Percentiles rank a stretch among this genome's conserved stretches.
Conservation (phyloP, 2,113 vertebrate species). For the Archocentrus centrarchus region DNA sequence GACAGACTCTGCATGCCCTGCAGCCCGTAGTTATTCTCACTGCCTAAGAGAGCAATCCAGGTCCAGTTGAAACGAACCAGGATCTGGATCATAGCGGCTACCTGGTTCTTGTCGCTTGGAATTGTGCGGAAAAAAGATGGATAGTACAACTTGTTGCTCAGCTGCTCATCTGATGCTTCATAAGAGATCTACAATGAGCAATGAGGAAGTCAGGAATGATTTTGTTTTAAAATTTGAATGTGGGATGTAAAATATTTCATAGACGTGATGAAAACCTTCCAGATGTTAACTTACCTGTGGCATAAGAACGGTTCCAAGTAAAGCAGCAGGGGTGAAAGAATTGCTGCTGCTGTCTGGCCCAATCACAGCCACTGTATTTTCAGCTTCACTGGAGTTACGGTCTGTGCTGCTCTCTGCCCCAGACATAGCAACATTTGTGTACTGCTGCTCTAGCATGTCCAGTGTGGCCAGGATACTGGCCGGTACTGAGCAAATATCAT, state of each 20-base stretch:
- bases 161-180: slow-evolving; percentile 79
- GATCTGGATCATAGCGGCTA: slow-evolving; percentile 80
- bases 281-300: slow-evolving; percentile 79
- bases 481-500: slow-evolving; percentile 80
- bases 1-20: slow-evolving; percentile 77
- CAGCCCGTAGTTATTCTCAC: slow-evolving; percentile 83
- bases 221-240: background rate
- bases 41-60: slow-evolving; percentile 84
- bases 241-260: background rate
- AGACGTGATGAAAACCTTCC: background rate
- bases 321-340: slow-evolving; percentile 69
- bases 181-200: slow-evolving; percentile 82
- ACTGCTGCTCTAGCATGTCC: slow-evolving; percentile 75
- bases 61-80: slow-evolving; percentile 82
- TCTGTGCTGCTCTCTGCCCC: slow-evolving; percentile 3
- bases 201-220: background rate
- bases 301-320: slow-evolving; percentile 81
- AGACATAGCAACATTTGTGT: background rate
- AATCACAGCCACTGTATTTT: slow-evolving; percentile 78
- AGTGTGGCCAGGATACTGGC: slow-evolving; percentile 80
- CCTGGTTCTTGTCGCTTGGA: slow-evolving; percentile 83
- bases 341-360: slow-evolving; percentile 86
- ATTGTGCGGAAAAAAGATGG: slow-evolving; percentile 83
- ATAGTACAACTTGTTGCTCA: slow-evolving; percentile 81
- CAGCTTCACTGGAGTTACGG: background rate